These are phyloP conservation scores for Hypsibius dujardini DNA, from an alignment of 1,140 invertebrate genomes.

Conservation along the genomic window DNA sequence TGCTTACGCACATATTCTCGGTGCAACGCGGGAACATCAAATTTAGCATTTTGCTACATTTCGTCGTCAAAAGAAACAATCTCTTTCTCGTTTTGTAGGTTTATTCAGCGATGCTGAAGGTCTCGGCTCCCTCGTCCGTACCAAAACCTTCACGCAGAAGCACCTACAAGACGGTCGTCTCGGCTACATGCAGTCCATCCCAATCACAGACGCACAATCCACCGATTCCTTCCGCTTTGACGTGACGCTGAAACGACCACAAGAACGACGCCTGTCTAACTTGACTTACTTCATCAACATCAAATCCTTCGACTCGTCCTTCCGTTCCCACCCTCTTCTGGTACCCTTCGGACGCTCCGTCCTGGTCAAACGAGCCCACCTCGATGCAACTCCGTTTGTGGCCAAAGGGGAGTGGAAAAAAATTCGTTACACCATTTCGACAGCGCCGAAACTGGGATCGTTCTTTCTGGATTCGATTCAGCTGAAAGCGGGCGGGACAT, in stretches of 20 bases:
- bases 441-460: conserved; percentile 6
- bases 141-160: not conserved
- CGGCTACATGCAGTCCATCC: conserved; percentile 8
- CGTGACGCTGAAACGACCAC: not conserved
- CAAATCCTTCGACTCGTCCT: not conserved
- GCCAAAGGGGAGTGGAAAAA: conserved; percentile 5
- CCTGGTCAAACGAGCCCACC: not conserved
- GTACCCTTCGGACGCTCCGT: not conserved
- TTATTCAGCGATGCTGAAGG: not conserved
- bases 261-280: not conserved
- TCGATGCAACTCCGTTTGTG: conserved; percentile 5
- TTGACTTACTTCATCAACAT: not conserved
- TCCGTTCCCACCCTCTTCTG: not conserved
- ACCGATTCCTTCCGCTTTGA: not conserved
- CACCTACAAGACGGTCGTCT: conserved; percentile 10
- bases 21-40: too few species aligned
- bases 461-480: not conserved
- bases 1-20: too few species aligned
- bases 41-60: too few species aligned
- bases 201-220: not conserved
- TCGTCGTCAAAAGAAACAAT: too few species aligned
- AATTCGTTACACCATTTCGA: not conserved
- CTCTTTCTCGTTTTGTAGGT: too few species aligned
- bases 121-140: not conserved
- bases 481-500: not conserved